A percentile compares a stretch with the other conserved stretches of the same genome.
Conservation (phyloP, 2,113 vertebrate genomes). For the Acanthochromis polyacanthus region DNA sequence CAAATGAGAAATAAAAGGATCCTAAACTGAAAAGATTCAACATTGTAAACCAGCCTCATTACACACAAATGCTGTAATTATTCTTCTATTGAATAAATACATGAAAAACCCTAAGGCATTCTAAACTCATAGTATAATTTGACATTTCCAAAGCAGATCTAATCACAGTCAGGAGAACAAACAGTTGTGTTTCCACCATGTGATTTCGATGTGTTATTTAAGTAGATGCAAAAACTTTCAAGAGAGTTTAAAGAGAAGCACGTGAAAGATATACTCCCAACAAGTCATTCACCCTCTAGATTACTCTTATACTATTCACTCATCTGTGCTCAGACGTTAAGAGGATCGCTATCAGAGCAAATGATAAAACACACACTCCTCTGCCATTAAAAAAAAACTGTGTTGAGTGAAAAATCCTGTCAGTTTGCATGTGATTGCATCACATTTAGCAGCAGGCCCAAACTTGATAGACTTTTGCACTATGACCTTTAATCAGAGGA, state of each 20-base stretch:
- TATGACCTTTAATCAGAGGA: conserved; percentile 30
- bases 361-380: background rate
- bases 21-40: background rate
- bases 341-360: background rate
- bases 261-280: background rate
- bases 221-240: background rate
- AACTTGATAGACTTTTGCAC: conserved; percentile 49
- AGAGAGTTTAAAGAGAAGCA: background rate
- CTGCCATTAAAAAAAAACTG: background rate
- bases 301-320: conserved; percentile 1
- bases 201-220: background rate
- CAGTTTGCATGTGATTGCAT: conserved; percentile 46
- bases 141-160: too few relatives aligned
- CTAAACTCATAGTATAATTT: too few relatives aligned
- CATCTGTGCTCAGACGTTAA: too few relatives aligned
- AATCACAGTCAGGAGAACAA: too few relatives aligned
- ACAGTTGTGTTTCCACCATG: background rate
- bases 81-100: background rate
- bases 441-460: conserved; percentile 51
- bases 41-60: background rate
- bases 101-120: too few relatives aligned
- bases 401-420: background rate
- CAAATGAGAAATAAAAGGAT: background rate
- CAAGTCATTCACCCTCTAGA: background rate
- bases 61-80: background rate